These are phyloP conservation scores for Megalops atlanticus DNA, from an alignment of 2,113 vertebrate species.

Conservation along the genomic window DNA sequence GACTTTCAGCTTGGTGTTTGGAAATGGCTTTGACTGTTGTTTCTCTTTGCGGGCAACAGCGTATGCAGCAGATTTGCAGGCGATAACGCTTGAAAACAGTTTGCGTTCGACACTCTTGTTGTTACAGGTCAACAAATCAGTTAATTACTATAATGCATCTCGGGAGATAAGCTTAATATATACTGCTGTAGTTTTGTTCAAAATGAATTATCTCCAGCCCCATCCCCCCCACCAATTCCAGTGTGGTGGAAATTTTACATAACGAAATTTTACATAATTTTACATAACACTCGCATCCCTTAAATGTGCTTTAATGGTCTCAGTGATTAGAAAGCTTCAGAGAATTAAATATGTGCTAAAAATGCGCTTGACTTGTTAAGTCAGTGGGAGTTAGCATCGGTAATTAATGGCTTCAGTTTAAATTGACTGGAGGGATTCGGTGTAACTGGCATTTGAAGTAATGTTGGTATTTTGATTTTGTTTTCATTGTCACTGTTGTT, in stretches of 20 bases:
- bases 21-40: not conserved
- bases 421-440: constrained; percentile 4
- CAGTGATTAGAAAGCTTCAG: constrained; percentile 13
- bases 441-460: not conserved
- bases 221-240: not conserved
- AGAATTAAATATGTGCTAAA: constrained; percentile 25
- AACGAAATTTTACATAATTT: no score
- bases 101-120: constrained; percentile 16
- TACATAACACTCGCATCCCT: constrained; percentile 7
- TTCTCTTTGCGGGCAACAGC: constrained; percentile 11
- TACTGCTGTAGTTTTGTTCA: constrained; percentile 26
- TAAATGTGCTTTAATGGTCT: constrained; percentile 34
- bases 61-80: constrained; percentile 18
- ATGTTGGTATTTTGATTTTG: not conserved
- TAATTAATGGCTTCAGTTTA: constrained; percentile 24
- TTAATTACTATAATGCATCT: constrained; percentile 38
- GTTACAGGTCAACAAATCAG: constrained; percentile 30
- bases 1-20: not conserved
- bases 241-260: constrained; percentile 17
- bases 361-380: not conserved
- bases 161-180: constrained; percentile 15
- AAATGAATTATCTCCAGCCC: not conserved
- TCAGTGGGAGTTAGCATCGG: constrained; percentile 23
- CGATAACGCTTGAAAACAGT: constrained; percentile 21
- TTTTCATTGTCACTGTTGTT: not conserved